phyloP scores from a whole-genome alignment of 2,797 vertebrate species.

The Eulemur rubriventer region DNA sequence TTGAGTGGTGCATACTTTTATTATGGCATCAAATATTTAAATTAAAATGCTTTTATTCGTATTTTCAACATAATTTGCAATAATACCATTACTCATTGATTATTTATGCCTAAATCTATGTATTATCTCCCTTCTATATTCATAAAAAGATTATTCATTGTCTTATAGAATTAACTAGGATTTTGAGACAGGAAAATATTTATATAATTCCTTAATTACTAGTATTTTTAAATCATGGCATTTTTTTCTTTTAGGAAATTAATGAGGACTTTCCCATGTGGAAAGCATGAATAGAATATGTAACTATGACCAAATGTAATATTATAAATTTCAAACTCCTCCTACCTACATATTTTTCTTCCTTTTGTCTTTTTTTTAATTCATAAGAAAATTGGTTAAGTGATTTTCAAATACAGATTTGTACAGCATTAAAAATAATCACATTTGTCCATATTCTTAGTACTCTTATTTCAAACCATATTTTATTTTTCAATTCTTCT shows the following conservation, averaged over 20 bases:
- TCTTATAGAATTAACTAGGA: background rate
- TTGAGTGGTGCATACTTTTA: background rate
- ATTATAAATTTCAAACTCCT: background rate
- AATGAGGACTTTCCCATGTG: background rate
- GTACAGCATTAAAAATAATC: background rate
- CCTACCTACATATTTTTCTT: background rate
- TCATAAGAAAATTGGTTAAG: background rate
- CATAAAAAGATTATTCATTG: background rate
- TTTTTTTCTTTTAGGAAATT: background rate
- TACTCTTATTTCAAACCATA: background rate
- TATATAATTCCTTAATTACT: background rate
- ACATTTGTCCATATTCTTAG: background rate
- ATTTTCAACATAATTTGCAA: background rate
- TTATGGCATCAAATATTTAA: background rate
- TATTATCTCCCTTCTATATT: background rate
- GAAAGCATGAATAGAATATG: background rate
- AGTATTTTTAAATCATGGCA: slow-evolving; percentile 12
- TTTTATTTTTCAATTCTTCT: slow-evolving; percentile 1
- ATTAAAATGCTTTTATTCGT: background rate
- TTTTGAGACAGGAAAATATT: slow-evolving; percentile 3
- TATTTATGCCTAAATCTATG: background rate
- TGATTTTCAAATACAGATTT: background rate
- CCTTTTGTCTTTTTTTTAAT: background rate
- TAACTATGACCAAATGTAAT: background rate
- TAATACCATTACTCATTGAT: background rate